A percentile compares a stretch with the other conserved stretches of the same genome.
Evolutionary conservation across 2,888 invertebrate species (phyloP).

Genomic region (Drosophila picticornis): DNA sequence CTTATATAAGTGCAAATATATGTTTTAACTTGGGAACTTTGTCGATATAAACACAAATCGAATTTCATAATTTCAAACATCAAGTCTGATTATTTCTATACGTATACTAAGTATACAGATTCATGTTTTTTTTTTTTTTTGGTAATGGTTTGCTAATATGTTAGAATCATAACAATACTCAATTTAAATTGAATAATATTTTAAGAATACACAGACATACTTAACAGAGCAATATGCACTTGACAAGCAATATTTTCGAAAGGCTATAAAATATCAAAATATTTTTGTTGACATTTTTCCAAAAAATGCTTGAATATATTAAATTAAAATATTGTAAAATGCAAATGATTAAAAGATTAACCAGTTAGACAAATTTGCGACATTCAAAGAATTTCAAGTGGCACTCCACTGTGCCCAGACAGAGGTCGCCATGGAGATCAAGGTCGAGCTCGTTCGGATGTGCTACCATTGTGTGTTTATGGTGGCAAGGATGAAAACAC

Average conservation of each 20-base stretch:
- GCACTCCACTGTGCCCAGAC: constrained; percentile 38
- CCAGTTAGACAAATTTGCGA: constrained; percentile 30
- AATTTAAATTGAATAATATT: background rate
- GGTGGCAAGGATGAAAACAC: constrained; percentile 37
- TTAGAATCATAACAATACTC: background rate
- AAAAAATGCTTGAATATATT: background rate
- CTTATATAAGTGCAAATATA: too few relatives aligned
- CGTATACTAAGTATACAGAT: background rate
- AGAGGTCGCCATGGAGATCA: constrained; percentile 65
- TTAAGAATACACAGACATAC: background rate
- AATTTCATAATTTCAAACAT: background rate
- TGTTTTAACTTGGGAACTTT: background rate
- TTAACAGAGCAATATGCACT: background rate
- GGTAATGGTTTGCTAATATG: background rate
- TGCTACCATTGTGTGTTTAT: constrained; percentile 29
- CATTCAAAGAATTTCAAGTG: constrained; percentile 37
- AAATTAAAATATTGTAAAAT: background rate
- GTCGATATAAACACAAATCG: background rate
- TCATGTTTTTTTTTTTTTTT: background rate
- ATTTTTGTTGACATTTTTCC: background rate
- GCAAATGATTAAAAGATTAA: constrained; percentile 9
- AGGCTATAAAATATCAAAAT: background rate
- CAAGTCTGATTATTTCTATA: background rate
- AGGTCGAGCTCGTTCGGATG: constrained; percentile 54
- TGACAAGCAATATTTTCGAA: background rate